Evolutionary conservation across 1,140 invertebrate genomes (phyloP), one percentile per base, ranked within the genome.

Genomic region (Bradysia coprophila): DNA sequence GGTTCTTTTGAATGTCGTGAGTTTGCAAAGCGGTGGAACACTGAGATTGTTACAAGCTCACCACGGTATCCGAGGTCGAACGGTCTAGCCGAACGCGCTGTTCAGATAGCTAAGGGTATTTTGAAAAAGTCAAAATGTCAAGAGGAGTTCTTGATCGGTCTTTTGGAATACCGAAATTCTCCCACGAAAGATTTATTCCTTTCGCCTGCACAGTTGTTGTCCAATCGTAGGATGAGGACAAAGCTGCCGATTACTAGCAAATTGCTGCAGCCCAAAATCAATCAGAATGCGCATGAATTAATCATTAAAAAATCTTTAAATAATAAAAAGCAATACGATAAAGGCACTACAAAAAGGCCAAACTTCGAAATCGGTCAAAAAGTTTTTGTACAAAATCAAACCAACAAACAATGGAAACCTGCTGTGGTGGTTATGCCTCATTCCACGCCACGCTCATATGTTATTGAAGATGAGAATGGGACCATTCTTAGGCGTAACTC

Each of bases 61-160:
- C 52, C 53, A 19, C 31, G 49, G 8, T 56, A 51, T 43, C 42
- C 51, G 1, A 46, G 50, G 22, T 52, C 50, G 19, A 57, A 59
- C 44, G 56, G 53, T 4, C 44, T 50, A 21, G 51, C 48, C 11
- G 52, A 55, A 47, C 50, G 47, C 18, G 47, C 44, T 5, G 52
- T 55, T 1, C 45, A 49, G 20, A 48, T 49, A 11, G 47, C 51
- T 2, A 55, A 55, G 48, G 46, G 43, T 22, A 45, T 57, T 6
- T 34, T 55, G 31, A 50, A 47, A 46, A 57, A 51, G 40, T 43
- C 33, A 9, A 31, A 48, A 40, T 42, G 45, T 36, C 23, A 47
- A 34, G 34, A 45, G 21, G 45, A 47, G 20, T 38, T 44, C 43
- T 41, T 43, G 33, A 18, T 6, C 4, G 41, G 37, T 13, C 41